A percentile compares a stretch with the other conserved stretches of the same genome.
Conservation (phyloP, 2,113 vertebrate species). For the Lota lota region DNA sequence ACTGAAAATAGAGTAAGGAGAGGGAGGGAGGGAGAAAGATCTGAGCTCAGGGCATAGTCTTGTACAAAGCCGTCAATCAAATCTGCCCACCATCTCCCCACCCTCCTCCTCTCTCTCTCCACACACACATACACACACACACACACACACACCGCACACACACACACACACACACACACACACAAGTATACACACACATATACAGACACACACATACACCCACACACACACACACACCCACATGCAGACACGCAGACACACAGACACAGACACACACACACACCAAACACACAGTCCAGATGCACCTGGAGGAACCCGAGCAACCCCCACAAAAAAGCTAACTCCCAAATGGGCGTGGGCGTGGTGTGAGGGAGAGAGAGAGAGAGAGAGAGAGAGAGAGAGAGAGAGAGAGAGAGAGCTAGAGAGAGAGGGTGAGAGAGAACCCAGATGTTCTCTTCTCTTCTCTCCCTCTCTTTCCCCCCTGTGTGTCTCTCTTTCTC, state of each 20-base stretch:
- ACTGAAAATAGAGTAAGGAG: slow-evolving; percentile 23
- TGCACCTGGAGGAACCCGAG: slow-evolving; percentile 75
- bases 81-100: slow-evolving; percentile 9
- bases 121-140: no score
- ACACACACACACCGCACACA: no score
- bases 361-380: slow-evolving; percentile 11
- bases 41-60: slow-evolving; percentile 60
- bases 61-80: slow-evolving; percentile 74
- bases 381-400: slow-evolving; percentile 40
- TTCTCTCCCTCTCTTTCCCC: slow-evolving; percentile 14
- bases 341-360: slow-evolving; percentile 45
- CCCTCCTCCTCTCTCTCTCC: not conserved
- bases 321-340: slow-evolving; percentile 49
- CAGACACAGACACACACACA: slow-evolving; percentile 4
- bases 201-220: no score
- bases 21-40: slow-evolving; percentile 48
- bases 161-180: no score
- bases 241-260: not conserved
- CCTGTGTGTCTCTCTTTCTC: not conserved
- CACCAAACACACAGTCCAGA: slow-evolving; percentile 49
- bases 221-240: not conserved
- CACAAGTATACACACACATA: no score
- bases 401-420: slow-evolving; percentile 35
- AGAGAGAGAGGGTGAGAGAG: slow-evolving; percentile 54
- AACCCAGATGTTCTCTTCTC: slow-evolving; percentile 77